Evolutionary conservation across 2,888 invertebrate species (phyloP).

Genomic region (Trichopoda pennipes): DNA sequence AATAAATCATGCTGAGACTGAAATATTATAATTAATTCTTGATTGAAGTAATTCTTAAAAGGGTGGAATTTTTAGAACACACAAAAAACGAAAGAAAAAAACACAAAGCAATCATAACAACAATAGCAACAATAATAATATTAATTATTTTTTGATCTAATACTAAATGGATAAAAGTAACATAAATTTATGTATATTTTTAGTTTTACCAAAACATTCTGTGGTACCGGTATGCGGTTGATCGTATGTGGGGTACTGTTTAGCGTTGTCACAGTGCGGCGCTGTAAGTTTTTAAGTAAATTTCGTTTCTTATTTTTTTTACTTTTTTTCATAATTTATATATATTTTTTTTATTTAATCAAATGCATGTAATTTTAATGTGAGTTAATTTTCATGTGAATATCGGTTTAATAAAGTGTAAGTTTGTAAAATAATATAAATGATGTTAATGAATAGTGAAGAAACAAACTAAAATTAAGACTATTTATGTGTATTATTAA

Average conservation of each 20-base stretch:
- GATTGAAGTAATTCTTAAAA: background rate
- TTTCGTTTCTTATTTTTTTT: conserved; percentile 72
- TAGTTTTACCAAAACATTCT: conserved; percentile 81
- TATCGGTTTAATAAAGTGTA: conserved; percentile 35
- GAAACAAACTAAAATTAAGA: background rate
- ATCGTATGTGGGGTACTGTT: conserved; percentile 82
- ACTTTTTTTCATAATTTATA: conserved; percentile 26
- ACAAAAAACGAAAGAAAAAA: conserved; percentile 10
- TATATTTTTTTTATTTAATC: conserved; percentile 61
- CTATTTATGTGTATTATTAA: background rate
- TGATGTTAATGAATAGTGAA: background rate
- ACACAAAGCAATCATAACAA: conserved; percentile 69
- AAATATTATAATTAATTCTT: conserved; percentile 15
- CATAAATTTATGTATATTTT: conserved; percentile 53
- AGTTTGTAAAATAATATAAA: conserved; percentile 17
- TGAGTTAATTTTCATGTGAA: conserved; percentile 42
- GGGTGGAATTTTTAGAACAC: background rate
- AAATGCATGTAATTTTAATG: conserved; percentile 43
- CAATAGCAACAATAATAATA: conserved; percentile 15
- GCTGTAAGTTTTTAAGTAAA: conserved; percentile 79
- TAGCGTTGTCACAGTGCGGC: conserved; percentile 82
- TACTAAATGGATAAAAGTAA: conserved; percentile 39
- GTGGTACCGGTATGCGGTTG: conserved; percentile 82
- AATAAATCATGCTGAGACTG: conserved; percentile 31
- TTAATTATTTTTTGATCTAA: conserved; percentile 22